phyloP scores from a whole-genome alignment of 2,888 invertebrate species.

The Cheilosia urbana region DNA sequence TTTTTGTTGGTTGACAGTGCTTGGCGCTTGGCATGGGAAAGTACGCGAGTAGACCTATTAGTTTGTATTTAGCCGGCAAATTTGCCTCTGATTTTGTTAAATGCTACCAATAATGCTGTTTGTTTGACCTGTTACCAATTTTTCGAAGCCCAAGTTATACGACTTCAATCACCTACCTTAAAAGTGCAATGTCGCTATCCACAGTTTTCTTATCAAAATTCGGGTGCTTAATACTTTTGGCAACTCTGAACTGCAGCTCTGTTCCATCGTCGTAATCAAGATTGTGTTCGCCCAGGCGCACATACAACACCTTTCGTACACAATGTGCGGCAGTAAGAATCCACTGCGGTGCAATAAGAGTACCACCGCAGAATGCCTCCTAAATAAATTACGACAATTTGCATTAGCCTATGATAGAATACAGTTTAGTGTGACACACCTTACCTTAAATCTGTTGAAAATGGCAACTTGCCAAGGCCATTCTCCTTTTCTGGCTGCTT shows the following conservation, averaged over 20 bases:
- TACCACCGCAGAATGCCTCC: constrained; percentile 96
- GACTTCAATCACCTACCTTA: constrained; percentile 85
- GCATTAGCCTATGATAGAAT: constrained; percentile 4
- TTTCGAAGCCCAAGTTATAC: too few relatives aligned
- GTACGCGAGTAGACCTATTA: too few relatives aligned
- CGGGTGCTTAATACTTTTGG: constrained; percentile 91
- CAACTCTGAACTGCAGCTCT: constrained; percentile 90
- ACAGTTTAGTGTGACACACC: constrained; percentile 29
- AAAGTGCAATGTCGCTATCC: constrained; percentile 95
- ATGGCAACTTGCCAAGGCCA: constrained; percentile 99
- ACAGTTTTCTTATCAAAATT: constrained; percentile 94
- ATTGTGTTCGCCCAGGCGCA: constrained; percentile 94
- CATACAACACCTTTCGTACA: constrained; percentile 89
- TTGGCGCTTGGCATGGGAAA: too few relatives aligned
- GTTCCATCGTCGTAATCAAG: constrained; percentile 89
- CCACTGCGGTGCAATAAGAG: constrained; percentile 92
- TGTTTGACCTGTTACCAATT: too few relatives aligned
- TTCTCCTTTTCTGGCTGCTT: constrained; percentile 90
- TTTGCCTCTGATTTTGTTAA: too few relatives aligned
- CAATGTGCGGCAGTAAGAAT: constrained; percentile 95
- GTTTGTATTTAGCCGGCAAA: too few relatives aligned
- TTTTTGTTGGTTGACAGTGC: too few relatives aligned
- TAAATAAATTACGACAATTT: constrained; percentile 80
- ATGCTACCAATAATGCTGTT: too few relatives aligned
- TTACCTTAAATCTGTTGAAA: constrained; percentile 91